Conservation (phyloP, 2,888 invertebrate genomes). For the Lasioglossum morio region DNA sequence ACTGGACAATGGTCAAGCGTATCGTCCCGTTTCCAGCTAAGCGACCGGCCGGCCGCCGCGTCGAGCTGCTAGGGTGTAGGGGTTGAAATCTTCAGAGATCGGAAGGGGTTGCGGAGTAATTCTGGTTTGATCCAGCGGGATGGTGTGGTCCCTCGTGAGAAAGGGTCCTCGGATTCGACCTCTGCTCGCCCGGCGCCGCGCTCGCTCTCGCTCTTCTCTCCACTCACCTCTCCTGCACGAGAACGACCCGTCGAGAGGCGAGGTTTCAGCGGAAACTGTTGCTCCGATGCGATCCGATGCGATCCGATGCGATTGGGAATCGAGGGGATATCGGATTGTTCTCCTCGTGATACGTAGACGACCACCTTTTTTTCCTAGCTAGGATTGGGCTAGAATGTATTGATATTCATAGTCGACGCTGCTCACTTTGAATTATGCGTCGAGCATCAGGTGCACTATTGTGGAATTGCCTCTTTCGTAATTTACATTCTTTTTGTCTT, state of each 20-base stretch:
- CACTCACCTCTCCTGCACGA: slow-evolving; percentile 26
- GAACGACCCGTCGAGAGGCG: background rate
- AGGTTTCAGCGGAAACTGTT: slow-evolving; percentile 32
- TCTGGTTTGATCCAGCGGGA: slow-evolving; percentile 83
- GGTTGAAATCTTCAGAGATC: slow-evolving; percentile 80
- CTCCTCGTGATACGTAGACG: background rate
- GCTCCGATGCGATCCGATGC: slow-evolving; percentile 29
- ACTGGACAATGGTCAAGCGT: slow-evolving; percentile 84
- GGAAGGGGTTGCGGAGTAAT: slow-evolving; percentile 81
- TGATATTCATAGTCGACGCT: background rate
- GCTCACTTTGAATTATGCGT: background rate
- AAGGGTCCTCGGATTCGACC: slow-evolving; percentile 82
- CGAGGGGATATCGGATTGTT: background rate
- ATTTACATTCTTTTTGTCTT: background rate
- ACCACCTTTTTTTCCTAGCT: background rate
- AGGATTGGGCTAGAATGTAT: background rate
- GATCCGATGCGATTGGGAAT: slow-evolving; percentile 31
- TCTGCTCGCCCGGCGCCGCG: slow-evolving; percentile 54
- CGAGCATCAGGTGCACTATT: background rate
- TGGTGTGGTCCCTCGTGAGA: slow-evolving; percentile 81
- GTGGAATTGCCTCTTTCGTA: background rate
- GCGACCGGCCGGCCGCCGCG: slow-evolving; percentile 10
- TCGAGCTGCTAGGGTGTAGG: slow-evolving; percentile 54
- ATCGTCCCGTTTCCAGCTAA: slow-evolving; percentile 63
- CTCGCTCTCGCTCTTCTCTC: background rate